These are phyloP conservation scores for Tangachromis dhanisi DNA, from an alignment of 2,113 vertebrate genomes.

Conservation along the genomic window DNA sequence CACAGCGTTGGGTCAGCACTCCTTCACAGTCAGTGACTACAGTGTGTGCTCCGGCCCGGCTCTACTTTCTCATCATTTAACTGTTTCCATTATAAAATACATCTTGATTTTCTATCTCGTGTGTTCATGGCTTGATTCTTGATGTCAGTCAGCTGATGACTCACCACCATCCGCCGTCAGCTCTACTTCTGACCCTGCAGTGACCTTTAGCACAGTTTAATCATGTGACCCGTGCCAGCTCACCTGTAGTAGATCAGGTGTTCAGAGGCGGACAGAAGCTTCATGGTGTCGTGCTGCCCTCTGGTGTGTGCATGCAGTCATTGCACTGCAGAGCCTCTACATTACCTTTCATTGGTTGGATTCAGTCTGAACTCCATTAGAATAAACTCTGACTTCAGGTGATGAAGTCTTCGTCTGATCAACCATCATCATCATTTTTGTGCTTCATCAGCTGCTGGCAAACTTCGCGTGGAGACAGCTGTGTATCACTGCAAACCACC, in stretches of 20 bases:
- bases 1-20: background rate
- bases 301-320: background rate
- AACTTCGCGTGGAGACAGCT: background rate
- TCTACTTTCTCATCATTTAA: background rate
- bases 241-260: background rate
- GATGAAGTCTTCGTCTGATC: background rate
- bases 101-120: background rate
- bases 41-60: background rate
- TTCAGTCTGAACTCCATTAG: background rate
- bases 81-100: background rate
- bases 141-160: background rate
- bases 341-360: background rate
- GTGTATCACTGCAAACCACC: background rate
- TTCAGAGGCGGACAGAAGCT: background rate
- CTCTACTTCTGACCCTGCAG: background rate
- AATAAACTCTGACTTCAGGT: background rate
- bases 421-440: background rate
- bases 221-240: background rate
- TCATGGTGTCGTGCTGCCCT: background rate
- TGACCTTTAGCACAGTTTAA: background rate
- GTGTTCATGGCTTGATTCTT: background rate
- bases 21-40: background rate
- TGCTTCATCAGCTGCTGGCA: background rate
- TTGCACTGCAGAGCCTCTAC: background rate
- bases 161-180: background rate